Evolutionary conservation across 1,140 invertebrate species (phyloP), one percentile per base, ranked within the genome.

Genomic region (Ooceraea biroi): DNA sequence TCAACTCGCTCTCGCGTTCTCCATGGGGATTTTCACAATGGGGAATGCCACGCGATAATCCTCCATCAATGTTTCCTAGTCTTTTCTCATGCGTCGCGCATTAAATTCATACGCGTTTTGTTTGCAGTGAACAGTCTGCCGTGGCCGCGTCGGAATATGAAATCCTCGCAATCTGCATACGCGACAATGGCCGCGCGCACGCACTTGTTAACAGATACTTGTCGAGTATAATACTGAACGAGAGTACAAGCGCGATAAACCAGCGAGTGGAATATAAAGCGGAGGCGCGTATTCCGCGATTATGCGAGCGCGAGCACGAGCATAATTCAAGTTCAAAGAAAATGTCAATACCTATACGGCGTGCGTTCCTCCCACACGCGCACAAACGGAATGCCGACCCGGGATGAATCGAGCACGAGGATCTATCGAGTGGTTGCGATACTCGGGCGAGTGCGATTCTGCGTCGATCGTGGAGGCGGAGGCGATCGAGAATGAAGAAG

Each of bases 321-420:
- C 76, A 80, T 80, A 80, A 71, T 80, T 80, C 76, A 80, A 80
- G 63, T 80, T 80, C 65, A 71, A 57, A 78, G 76, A 78, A 78
- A 80, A 71, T 57, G 76, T 80, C 76, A 71, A 71, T 80, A 80
- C 12, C 76, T 41, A 50, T 17, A 27, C 25, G 2, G 17, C 36
- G 19, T 27, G 12, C 41, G 80, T 69, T n/a, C 30, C 27, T 57
- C 30, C 36, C 63, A 68, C 44, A 66, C 30, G 58, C 44, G 41
- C 25, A 8, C 30, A 48, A 76, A 30, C 50, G 46, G 17, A 60
- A 46, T 7, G 36, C 36, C 30, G n/a, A 50, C 36, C 36, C 30
- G 46, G n/a, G n/a, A 71, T n/a, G 65, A 50, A 63, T 48, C 72
- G 72, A 27, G 22, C 48, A 41, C 46, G 66, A 72, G 50, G 69